Percentiles rank a stretch among this genome's conserved stretches.
phyloP scores from a whole-genome alignment of 2,797 vertebrate genomes.

The Sphaeramia orbicularis region DNA sequence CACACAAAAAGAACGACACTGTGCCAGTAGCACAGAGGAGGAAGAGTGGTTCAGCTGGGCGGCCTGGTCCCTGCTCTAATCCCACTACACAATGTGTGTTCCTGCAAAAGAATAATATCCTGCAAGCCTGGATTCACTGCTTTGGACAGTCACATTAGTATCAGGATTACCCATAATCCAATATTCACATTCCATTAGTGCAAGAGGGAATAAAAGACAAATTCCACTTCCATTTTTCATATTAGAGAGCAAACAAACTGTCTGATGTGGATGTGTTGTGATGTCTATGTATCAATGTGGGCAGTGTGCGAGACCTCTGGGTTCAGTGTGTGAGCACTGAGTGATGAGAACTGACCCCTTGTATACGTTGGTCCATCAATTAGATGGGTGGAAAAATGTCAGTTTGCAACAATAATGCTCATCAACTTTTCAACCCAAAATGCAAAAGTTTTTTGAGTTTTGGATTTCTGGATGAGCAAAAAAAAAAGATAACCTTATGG shows the following conservation, averaged over 20 bases:
- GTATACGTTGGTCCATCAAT: no score
- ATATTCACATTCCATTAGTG: constrained; percentile 88
- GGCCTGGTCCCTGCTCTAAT: constrained; percentile 76
- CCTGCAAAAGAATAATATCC: constrained; percentile 84
- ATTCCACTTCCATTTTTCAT: constrained; percentile 69
- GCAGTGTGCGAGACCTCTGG: not conserved
- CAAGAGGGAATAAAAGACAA: constrained; percentile 69
- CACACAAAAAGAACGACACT: constrained; percentile 62
- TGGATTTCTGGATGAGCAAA: no score
- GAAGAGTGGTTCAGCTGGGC: constrained; percentile 58
- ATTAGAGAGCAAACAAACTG: constrained; percentile 24
- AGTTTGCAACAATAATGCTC: no score
- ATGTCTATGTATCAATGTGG: constrained; percentile 29
- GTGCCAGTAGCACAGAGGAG: constrained; percentile 64
- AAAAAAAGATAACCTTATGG: no score
- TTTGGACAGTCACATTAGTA: constrained; percentile 70
- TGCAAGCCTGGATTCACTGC: constrained; percentile 81
- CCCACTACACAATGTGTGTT: constrained; percentile 80
- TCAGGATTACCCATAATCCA: constrained; percentile 83
- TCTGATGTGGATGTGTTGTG: constrained; percentile 29
- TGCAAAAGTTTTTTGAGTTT: no score
- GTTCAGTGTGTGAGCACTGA: constrained; percentile 1
- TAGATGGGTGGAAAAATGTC: no score
- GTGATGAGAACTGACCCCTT: not conserved
- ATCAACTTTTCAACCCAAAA: no score